A percentile compares a stretch with the other conserved stretches of the same genome.
Conservation (phyloP, 2,888 invertebrate species). For the Philonicus albiceps region DNA sequence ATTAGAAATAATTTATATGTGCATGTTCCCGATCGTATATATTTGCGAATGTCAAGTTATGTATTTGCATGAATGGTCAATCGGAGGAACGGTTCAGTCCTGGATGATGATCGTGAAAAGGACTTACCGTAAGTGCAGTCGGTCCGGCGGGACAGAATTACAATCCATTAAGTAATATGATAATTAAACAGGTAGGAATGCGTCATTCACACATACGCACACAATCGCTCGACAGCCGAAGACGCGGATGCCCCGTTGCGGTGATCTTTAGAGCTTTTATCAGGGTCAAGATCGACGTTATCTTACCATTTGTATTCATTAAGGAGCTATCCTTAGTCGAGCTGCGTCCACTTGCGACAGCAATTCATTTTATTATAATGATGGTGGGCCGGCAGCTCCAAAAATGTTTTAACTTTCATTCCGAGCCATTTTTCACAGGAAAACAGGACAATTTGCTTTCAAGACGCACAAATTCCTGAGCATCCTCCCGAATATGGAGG, state of each 20-base stretch:
- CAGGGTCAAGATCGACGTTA: neutral
- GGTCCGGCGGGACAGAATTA: neutral
- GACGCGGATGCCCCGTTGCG: neutral
- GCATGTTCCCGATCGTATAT: constrained; percentile 27
- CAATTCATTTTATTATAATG: constrained; percentile 17
- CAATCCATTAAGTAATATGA: constrained; percentile 17
- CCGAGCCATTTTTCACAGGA: constrained; percentile 7
- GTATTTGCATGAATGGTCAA: constrained; percentile 8
- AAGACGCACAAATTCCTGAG: neutral
- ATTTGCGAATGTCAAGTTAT: neutral
- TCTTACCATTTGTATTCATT: constrained; percentile 13
- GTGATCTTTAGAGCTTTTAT: constrained; percentile 12
- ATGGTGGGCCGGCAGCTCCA: neutral
- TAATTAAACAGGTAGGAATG: constrained; percentile 19
- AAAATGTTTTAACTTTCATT: constrained; percentile 1
- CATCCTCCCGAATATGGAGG: neutral
- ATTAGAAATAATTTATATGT: constrained; percentile 54
- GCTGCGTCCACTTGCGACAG: neutral
- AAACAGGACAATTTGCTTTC: neutral
- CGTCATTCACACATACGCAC: neutral
- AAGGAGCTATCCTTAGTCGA: constrained; percentile 1
- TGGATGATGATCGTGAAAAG: neutral
- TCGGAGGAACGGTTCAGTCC: neutral
- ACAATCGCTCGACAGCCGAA: neutral
- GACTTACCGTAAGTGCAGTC: neutral